These are phyloP conservation scores for Lepidurus arcticus DNA, from an alignment of 1,140 invertebrate species.

Conservation along the genomic window DNA sequence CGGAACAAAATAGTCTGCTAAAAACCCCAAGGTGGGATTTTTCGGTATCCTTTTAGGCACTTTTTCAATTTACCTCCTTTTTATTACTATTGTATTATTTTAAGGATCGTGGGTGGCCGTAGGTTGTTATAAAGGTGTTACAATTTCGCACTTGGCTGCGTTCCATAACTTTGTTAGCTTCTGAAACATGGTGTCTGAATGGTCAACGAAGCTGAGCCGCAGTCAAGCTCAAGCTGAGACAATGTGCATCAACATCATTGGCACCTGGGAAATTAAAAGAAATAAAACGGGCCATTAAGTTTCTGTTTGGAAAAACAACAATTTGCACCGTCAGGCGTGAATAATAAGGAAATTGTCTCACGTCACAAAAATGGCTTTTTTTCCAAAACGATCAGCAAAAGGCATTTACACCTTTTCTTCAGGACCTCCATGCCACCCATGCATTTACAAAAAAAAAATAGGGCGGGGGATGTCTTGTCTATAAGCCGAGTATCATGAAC, in stretches of 20 bases:
- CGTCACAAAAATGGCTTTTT: not conserved
- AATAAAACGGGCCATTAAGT: not conserved
- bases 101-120: not conserved
- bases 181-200: not conserved
- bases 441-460: too few species aligned
- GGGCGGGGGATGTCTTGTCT: too few species aligned
- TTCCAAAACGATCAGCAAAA: not conserved
- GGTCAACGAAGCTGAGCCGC: not conserved
- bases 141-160: not conserved
- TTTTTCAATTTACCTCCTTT: not conserved
- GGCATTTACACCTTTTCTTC: not conserved
- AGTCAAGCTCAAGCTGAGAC: not conserved
- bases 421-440: too few species aligned
- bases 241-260: conserved; percentile 1
- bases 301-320: not conserved
- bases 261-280: not conserved
- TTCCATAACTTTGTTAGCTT: not conserved
- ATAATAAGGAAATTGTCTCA: not conserved
- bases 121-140: not conserved
- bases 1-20: too few species aligned
- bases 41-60: too few species aligned
- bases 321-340: not conserved
- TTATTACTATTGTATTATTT: not conserved
- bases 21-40: too few species aligned
- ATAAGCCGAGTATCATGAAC: too few species aligned